A percentile compares a stretch with the other conserved stretches of the same genome.
Evolutionary conservation across 2,797 vertebrate genomes (phyloP).

Genomic region (Ciconia nigra): DNA sequence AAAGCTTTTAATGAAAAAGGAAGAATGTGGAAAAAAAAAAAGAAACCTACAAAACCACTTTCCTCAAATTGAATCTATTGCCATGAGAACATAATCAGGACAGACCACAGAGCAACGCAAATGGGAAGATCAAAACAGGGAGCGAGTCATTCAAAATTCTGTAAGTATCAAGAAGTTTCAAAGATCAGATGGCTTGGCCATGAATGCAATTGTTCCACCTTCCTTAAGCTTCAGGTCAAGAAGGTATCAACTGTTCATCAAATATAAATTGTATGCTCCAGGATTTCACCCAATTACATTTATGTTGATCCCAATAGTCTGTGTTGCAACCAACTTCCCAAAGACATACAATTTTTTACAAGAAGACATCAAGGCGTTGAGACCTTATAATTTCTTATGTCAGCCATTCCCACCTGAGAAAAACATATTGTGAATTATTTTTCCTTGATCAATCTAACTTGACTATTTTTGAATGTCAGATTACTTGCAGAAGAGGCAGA

Average conservation of each 20-base stretch:
- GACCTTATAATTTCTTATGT: background rate
- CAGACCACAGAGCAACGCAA: background rate
- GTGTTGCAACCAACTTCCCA: background rate
- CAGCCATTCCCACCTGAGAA: background rate
- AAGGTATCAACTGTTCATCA: background rate
- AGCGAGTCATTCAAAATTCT: background rate
- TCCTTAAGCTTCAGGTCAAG: background rate
- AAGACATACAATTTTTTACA: background rate
- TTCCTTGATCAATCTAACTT: background rate
- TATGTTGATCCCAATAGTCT: background rate
- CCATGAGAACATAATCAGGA: background rate
- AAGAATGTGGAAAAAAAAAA: background rate
- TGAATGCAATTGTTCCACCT: background rate
- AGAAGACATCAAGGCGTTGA: background rate
- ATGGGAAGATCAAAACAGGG: background rate
- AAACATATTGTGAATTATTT: background rate
- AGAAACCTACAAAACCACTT: background rate
- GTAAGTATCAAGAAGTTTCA: background rate
- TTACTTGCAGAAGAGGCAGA: background rate
- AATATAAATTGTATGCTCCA: background rate
- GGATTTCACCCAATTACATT: background rate
- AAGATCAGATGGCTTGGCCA: background rate
- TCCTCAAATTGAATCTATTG: background rate
- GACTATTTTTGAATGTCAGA: background rate
- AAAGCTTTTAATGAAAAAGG: background rate